Conservation (phyloP, 2,888 invertebrate species). For the Gnatocerus cornutus region DNA sequence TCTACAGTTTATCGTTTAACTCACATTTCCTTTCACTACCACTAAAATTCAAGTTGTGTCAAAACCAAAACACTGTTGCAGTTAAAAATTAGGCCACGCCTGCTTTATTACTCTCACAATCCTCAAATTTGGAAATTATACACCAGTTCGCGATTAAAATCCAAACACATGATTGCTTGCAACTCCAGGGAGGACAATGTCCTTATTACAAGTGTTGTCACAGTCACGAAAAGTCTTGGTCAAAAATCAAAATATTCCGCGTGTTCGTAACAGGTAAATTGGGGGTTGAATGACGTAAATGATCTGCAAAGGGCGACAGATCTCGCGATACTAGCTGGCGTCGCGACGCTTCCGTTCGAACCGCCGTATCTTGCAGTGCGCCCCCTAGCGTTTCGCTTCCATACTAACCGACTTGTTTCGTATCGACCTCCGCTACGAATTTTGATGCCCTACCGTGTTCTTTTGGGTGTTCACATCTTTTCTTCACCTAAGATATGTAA, state of each 20-base stretch:
- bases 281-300: slow-evolving; percentile 34
- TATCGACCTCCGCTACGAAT: slow-evolving; percentile 55
- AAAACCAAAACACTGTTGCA: slow-evolving; percentile 36
- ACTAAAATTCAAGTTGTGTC: slow-evolving; percentile 28
- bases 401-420: slow-evolving; percentile 53
- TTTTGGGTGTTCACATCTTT: slow-evolving; percentile 45
- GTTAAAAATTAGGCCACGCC: slow-evolving; percentile 50
- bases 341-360: slow-evolving; percentile 59
- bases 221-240: slow-evolving; percentile 2
- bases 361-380: slow-evolving; percentile 56
- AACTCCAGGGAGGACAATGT: background rate
- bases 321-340: slow-evolving; percentile 62
- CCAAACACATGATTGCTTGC: background rate
- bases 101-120: slow-evolving; percentile 43
- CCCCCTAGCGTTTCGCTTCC: slow-evolving; percentile 57
- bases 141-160: slow-evolving; percentile 14
- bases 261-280: slow-evolving; percentile 52
- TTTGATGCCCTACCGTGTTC: slow-evolving; percentile 49
- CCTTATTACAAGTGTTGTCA: slow-evolving; percentile 34
- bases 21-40: slow-evolving; percentile 54
- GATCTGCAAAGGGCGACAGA: slow-evolving; percentile 44
- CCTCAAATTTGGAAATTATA: slow-evolving; percentile 38
- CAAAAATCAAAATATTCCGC: slow-evolving; percentile 48
- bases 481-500: slow-evolving; percentile 43
- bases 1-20: slow-evolving; percentile 17